phyloP scores from a whole-genome alignment of 2,113 vertebrate genomes.

The Aleadryas rufinucha region DNA sequence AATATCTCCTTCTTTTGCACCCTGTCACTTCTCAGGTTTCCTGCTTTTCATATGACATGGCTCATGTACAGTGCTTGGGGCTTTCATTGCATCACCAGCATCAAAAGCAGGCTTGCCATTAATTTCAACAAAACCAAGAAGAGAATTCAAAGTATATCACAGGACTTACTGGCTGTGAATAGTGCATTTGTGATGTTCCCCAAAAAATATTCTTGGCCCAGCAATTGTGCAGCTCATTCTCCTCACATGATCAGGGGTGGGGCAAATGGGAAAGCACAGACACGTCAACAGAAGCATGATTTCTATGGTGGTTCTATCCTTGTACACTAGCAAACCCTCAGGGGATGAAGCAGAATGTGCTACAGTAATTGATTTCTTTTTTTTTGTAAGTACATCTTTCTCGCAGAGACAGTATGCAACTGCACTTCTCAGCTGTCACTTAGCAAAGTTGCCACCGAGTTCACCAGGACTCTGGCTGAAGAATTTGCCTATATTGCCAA shows the following conservation, averaged over 20 bases:
- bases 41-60: not conserved
- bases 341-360: not conserved
- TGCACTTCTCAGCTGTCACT: not conserved
- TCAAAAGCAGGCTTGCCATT: not conserved
- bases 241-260: not conserved
- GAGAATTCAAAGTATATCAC: not conserved
- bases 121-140: not conserved
- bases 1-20: not conserved
- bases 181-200: not conserved
- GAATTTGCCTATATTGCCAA: not conserved
- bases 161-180: not conserved
- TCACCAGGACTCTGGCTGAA: not conserved
- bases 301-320: not conserved
- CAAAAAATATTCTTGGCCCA: not conserved
- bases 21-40: not conserved
- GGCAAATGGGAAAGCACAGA: not conserved
- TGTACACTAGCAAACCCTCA: not conserved
- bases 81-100: not conserved
- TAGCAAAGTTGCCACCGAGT: not conserved
- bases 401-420: not conserved
- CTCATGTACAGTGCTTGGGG: not conserved
- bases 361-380: not conserved
- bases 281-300: not conserved
- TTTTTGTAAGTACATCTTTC: not conserved
- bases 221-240: accelerated